Evolutionary conservation across 1,140 invertebrate species (phyloP).

Genomic region (Neodiprion fabricii): DNA sequence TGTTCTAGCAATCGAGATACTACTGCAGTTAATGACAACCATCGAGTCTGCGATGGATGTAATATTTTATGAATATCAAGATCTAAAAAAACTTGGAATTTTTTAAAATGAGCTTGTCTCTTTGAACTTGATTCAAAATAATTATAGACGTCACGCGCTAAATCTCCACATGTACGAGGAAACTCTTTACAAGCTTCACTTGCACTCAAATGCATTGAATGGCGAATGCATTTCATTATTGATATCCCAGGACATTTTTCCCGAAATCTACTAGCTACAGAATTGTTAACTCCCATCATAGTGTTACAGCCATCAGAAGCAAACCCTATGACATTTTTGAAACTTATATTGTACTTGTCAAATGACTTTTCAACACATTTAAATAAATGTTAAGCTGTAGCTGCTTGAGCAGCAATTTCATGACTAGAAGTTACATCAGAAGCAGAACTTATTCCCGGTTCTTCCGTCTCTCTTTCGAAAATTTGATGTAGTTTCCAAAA

Average conservation of each 20-base stretch:
- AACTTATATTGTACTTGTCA: conserved; percentile 35
- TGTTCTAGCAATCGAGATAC: conserved; percentile 30
- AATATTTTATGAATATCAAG: conserved; percentile 29
- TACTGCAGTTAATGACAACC: conserved; percentile 28
- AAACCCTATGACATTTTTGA: conserved; percentile 51
- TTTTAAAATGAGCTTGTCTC: conserved; percentile 33
- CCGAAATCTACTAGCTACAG: conserved; percentile 34
- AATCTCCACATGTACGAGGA: conserved; percentile 42
- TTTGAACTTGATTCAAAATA: conserved; percentile 48
- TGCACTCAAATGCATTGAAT: conserved; percentile 25
- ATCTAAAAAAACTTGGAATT: conserved; percentile 32
- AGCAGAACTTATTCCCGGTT: no score
- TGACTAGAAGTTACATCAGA: not conserved
- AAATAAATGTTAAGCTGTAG: conserved; percentile 31
- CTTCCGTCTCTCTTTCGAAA: conserved; percentile 9
- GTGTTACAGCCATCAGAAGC: conserved; percentile 49
- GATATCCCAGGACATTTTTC: conserved; percentile 12
- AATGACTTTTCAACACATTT: conserved; percentile 30
- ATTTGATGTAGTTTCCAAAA: conserved; percentile 33
- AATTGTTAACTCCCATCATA: conserved; percentile 51
- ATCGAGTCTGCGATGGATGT: conserved; percentile 30
- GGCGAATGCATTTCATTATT: conserved; percentile 25
- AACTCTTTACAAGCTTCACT: conserved; percentile 33
- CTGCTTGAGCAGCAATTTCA: conserved; percentile 21
- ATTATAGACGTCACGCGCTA: conserved; percentile 39